Evolutionary conservation across 2,888 invertebrate species (phyloP), one percentile per base, ranked within the genome.

Genomic region (Dryocosmus kuriphilus): DNA sequence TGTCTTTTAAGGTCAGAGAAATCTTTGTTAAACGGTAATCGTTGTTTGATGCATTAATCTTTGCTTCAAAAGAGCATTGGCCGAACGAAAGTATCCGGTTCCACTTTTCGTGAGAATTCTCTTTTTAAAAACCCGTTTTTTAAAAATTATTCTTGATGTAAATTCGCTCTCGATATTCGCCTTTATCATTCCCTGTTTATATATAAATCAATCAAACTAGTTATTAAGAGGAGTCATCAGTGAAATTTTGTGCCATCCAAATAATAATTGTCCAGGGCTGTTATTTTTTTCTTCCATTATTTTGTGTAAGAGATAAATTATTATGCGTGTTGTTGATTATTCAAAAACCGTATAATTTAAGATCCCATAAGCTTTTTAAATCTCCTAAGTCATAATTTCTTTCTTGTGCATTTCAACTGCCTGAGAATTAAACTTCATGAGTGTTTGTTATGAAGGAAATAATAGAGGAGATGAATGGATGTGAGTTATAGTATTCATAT

Each of bases 1-100:
- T 76, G 78, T 80, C 84, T 88, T 89, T 90, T 88, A 85, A 89
- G 90, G 90, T 89, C 90, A 85, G 90, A 88, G 90, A 90, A 90
- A 90, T 89, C 84, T 82, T 83, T 81, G 65, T 77, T 82, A 79
- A 76, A 74, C 75, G 77, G 79, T 77, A 78, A 74, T 80, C 75
- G 76, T 73, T 81, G 65, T 74, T 65, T 74, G 77, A 80, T 79
- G 81, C 81, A 79, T 83, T 87, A 85, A 85, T 85, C 83, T 84
- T 82, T 73, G 5, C 51, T n/a, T 30, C 16, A 11, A 27, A 75
- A 77, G 77, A 77, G 77, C 79, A 77, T 80, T 79, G 80, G 75
- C 80, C 80, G 85, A 87, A 87, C 86, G 87, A 87, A 85, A 86
- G 86, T 86, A 85, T 86, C 85, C 84, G 84, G 85, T 83, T 80